Evolutionary conservation across 2,888 invertebrate genomes (phyloP).

Genomic region (Empis livida): DNA sequence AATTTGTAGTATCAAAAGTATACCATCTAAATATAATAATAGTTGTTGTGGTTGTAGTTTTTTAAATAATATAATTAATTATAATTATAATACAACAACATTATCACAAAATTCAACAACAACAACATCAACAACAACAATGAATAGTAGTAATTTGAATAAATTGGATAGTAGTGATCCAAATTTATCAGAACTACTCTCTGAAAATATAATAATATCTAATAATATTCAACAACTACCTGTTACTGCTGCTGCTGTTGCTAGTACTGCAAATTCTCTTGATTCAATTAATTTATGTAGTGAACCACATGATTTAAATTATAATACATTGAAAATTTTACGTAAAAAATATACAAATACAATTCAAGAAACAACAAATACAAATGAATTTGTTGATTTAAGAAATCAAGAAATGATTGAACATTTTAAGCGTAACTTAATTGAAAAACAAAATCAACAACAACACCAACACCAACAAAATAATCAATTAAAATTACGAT

Average conservation of each 20-base stretch:
- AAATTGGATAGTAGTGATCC: no score
- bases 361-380: background rate
- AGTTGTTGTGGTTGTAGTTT: slow-evolving; percentile 8
- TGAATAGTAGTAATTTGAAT: background rate
- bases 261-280: no score
- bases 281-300: no score
- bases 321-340: no score
- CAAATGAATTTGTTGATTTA: background rate
- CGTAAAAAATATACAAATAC: background rate
- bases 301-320: no score
- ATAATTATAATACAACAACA: background rate
- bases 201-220: no score
- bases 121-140: background rate
- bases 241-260: no score
- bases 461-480: slow-evolving; percentile 5
- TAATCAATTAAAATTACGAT: slow-evolving; percentile 5
- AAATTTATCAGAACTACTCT: no score
- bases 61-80: background rate
- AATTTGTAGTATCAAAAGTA: slow-evolving; percentile 27
- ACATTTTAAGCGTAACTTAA: slow-evolving; percentile 27
- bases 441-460: slow-evolving; percentile 21
- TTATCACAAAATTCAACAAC: background rate
- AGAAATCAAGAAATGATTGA: slow-evolving; percentile 18
- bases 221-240: no score
- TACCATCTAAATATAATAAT: slow-evolving; percentile 22